Base-by-base conservation (phyloP, 2,797 vertebrate genomes). In the Cuculus canorus region DNA sequence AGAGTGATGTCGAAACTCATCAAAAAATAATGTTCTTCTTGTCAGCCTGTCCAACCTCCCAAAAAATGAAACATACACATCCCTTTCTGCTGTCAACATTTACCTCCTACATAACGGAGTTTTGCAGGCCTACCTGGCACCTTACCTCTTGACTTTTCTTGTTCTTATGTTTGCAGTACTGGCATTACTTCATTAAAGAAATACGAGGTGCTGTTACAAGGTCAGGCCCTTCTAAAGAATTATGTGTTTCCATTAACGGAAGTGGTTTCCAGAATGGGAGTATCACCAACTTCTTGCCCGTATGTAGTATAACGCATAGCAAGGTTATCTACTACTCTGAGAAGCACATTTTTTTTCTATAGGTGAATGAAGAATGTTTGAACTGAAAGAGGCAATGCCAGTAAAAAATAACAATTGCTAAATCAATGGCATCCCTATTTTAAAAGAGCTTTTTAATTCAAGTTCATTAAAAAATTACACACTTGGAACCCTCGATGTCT, bases 1-100 rank as follows among this genome's bases (percentile, higher is more conserved):
- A 85, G 33, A 95, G 37, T 73, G 79, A 82, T 77, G 95, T 96
- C 96, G 97, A 96, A 97, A 96, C 93, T 73, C 69, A 89, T 94
- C 50, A 94, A 96, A 92, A 93, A 96, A 82, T 90, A 94, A 92
- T 59, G 52, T 78, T 93, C 43, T 75, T 89, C 85, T 88, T 72
- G 61, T 80, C 92, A 96, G 76, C 83, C 70, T 64, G 53, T 84
- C 82, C 91, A 96, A 92, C 60, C 76, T 82, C 90, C 86, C 77
- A 96, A 93, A 95, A 93, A 91, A 45, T 57, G 81, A 82, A 90
- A 86, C 88, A 80, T 63, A 85, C 72, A 63, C 47, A 92, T 79
- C 61, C 43, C 25, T 71, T 91, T 76, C 56, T 77, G 61, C 82
- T 95, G 90, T 81, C 90, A 95, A 81, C 33, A 72, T 60, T 37